Base-by-base conservation (phyloP, 2,113 vertebrate species). In the Rhea pennata region DNA sequence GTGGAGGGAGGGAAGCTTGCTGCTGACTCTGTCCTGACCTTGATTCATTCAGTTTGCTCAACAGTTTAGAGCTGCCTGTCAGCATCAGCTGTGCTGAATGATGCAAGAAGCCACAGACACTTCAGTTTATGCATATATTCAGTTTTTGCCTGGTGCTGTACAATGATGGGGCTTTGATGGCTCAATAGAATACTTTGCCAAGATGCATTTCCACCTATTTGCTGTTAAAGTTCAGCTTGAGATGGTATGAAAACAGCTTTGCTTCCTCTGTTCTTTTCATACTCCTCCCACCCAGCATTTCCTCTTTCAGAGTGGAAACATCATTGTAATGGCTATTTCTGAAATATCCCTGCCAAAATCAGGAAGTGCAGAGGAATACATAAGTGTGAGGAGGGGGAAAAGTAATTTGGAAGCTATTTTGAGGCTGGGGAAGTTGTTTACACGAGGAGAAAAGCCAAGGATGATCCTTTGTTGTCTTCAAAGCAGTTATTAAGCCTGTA, bases 281-380 rank as follows among this genome's bases (percentile, higher is more conserved):
- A 74, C 82, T 87, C 93, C 95, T 94, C 94, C 91, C 94, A 76
- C 72, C 42, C 82, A 40, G 72, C 1, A 73, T 88, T 97, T 96
- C 95, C 96, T 95, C 91, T 92, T 36, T 86, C 87, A 1, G 61
- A 50, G 69, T 93, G 92, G 87, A 95, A 96, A 95, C 70, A 58
- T 70, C 93, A 86, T 80, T 91, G 94, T 95, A 40, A 39, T 39
- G 31, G 91, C 82, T 93, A 75, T 91, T 97, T 95, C 84, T 95
- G 89, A 92, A 85, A 24, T 24, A 65, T 48, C 78, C 69, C 75
- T 48, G 89, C 87, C 84, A 36, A 40, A 56, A 51, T 53, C 90
- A 67, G 96, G 92, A 97, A 94, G 75, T 8, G 46, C 59, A 44
- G 87, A 84, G 89, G 69, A 33, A 91, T 77, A 6, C 72, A 6